A percentile compares a stretch with the other conserved stretches of the same genome.
These are phyloP conservation scores for Dolichomitus sp. DNA, from an alignment of 2,888 invertebrate species.

Conservation along the genomic window DNA sequence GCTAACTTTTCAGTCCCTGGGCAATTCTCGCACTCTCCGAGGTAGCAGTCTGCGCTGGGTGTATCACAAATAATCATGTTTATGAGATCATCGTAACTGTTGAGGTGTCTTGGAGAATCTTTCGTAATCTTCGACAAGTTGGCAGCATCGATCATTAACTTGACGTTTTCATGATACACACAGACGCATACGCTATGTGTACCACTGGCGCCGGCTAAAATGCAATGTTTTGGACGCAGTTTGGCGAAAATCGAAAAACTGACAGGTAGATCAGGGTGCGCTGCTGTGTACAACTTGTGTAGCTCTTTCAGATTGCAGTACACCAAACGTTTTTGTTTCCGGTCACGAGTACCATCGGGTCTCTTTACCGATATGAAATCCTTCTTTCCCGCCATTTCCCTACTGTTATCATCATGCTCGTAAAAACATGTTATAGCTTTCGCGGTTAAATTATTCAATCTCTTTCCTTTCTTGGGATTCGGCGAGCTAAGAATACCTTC, in stretches of 20 bases:
- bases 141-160: conserved; percentile 53
- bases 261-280: conserved; percentile 39
- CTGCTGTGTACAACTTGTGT: conserved; percentile 20
- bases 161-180: conserved; percentile 62
- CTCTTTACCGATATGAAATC: conserved; percentile 32
- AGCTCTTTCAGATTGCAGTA: conserved; percentile 50
- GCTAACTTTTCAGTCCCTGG: conserved; percentile 22
- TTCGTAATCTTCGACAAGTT: conserved; percentile 30
- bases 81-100: conserved; percentile 40
- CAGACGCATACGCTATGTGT: conserved; percentile 66
- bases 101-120: conserved; percentile 21
- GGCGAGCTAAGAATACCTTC: conserved; percentile 9
- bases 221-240: conserved; percentile 62
- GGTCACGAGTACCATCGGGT: conserved; percentile 31
- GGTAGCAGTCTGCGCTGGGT: conserved; percentile 14
- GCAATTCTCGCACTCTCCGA: conserved; percentile 11
- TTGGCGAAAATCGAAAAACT: conserved; percentile 59
- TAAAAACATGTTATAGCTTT: conserved; percentile 27
- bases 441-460: neutral
- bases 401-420: conserved; percentile 18
- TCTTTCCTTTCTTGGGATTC: conserved; percentile 14
- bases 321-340: conserved; percentile 44
- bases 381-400: conserved; percentile 30
- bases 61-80: conserved; percentile 22
- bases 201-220: conserved; percentile 63